These are phyloP conservation scores for Hanleya hanleyi DNA, from an alignment of 2,888 invertebrate species.

Conservation along the genomic window DNA sequence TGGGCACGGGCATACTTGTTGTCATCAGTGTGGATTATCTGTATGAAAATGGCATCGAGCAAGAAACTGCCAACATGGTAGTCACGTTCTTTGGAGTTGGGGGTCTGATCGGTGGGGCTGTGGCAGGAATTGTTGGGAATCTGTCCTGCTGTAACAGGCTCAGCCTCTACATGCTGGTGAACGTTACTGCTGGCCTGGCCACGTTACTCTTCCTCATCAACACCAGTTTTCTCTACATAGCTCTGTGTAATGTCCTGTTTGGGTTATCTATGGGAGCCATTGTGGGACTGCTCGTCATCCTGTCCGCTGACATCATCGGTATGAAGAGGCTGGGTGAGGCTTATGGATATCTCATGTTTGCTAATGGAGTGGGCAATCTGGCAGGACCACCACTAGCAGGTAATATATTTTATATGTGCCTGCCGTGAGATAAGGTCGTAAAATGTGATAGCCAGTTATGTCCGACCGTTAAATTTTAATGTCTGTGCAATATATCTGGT, in stretches of 20 bases:
- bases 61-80: slow-evolving; percentile 45
- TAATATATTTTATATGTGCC: slow-evolving; percentile 32
- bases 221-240: not conserved
- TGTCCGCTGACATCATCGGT: slow-evolving; percentile 58
- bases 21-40: slow-evolving; percentile 56
- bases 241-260: slow-evolving; percentile 30
- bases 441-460: too few relatives aligned
- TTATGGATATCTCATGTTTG: slow-evolving; percentile 60
- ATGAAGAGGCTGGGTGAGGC: slow-evolving; percentile 53
- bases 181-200: slow-evolving; percentile 45
- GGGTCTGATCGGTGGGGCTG: slow-evolving; percentile 51
- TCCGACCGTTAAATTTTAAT: too few relatives aligned
- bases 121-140: slow-evolving; percentile 58
- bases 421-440: too few relatives aligned
- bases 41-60: slow-evolving; percentile 40
- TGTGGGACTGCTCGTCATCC: slow-evolving; percentile 57
- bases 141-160: slow-evolving; percentile 45
- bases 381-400: slow-evolving; percentile 56
- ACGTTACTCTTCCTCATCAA: slow-evolving; percentile 28
- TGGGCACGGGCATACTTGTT: slow-evolving; percentile 45
- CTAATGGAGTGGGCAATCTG: slow-evolving; percentile 61
- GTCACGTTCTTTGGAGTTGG: slow-evolving; percentile 49
- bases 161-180: slow-evolving; percentile 46
- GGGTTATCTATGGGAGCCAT: slow-evolving; percentile 59
- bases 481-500: too few relatives aligned